These are phyloP conservation scores for Zoanthus gigantus DNA, from an alignment of 92 coral and sea anemone species.

Conservation along the genomic window DNA sequence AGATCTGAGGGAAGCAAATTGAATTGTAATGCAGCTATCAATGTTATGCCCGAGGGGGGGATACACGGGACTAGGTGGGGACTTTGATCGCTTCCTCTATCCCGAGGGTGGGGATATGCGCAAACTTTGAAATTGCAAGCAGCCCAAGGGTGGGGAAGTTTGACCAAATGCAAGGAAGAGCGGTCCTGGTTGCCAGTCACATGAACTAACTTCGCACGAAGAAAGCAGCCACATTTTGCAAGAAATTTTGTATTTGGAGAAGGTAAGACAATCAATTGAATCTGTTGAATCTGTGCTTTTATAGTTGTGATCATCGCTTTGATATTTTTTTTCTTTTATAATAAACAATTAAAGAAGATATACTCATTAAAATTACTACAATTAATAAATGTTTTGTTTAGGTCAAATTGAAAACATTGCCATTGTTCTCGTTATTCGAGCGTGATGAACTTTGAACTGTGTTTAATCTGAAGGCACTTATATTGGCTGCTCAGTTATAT, in stretches of 20 bases:
- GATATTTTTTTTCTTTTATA: slow-evolving; percentile 9
- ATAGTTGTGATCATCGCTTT: slow-evolving; percentile 4
- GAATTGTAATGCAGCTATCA: not conserved
- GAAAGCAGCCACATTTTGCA: too few species aligned
- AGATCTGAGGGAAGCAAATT: slow-evolving; percentile 60
- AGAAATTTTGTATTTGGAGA: too few species aligned
- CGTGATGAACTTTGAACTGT: slow-evolving; percentile 24
- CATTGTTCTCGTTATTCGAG: slow-evolving; percentile 22
- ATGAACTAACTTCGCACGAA: too few species aligned
- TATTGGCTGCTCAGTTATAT: slow-evolving; percentile 11
- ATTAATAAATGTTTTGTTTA: slow-evolving; percentile 16
- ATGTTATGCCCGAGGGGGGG: too few species aligned
- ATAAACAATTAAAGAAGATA: not conserved
- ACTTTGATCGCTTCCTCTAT: too few species aligned
- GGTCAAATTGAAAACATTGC: slow-evolving; percentile 27
- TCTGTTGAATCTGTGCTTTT: not conserved
- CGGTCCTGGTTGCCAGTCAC: too few species aligned
- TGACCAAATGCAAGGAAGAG: too few species aligned
- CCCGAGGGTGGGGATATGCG: too few species aligned
- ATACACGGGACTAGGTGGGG: too few species aligned
- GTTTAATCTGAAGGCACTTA: slow-evolving; percentile 12
- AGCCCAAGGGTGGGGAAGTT: too few species aligned
- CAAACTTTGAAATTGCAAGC: too few species aligned
- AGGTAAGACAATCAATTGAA: not conserved
- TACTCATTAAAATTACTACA: not conserved